Conservation (phyloP, 2,797 vertebrate genomes). For the Hypotaenidia philippensis region DNA sequence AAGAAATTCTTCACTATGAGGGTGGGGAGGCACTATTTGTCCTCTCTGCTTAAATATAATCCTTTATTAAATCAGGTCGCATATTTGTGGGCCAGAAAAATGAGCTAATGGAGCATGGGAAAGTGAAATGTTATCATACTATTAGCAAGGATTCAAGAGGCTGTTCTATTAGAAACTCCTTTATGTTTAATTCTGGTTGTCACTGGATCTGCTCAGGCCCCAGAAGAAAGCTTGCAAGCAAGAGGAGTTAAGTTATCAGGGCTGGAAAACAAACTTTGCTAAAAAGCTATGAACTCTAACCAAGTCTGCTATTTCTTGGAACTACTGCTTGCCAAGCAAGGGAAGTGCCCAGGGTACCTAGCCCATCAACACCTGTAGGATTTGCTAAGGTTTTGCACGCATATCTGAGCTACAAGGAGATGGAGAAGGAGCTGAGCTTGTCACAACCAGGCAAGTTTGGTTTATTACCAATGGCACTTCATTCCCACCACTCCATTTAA, state of each 20-base stretch:
- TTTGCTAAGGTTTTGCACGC: neutral
- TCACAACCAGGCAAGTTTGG: neutral
- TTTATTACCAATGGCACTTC: rapidly evolving
- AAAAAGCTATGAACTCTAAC: neutral
- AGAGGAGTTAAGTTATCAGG: neutral
- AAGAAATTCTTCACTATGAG: too few species aligned
- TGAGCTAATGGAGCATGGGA: neutral
- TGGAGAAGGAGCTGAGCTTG: neutral
- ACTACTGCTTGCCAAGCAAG: neutral
- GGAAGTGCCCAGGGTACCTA: neutral
- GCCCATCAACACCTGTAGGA: too few species aligned
- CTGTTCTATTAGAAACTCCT: neutral
- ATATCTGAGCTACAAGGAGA: neutral
- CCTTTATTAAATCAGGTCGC: neutral
- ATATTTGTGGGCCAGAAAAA: neutral
- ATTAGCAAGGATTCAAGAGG: neutral
- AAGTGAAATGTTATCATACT: neutral
- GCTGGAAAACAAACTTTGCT: neutral
- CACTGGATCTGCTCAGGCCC: neutral
- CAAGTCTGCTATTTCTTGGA: neutral
- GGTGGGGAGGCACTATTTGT: neutral
- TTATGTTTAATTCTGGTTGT: neutral
- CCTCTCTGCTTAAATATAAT: neutral
- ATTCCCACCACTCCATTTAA: neutral
- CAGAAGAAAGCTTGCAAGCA: neutral